Evolutionary conservation across 2,113 vertebrate genomes (phyloP).

Genomic region (Hemicordylus capensis): DNA sequence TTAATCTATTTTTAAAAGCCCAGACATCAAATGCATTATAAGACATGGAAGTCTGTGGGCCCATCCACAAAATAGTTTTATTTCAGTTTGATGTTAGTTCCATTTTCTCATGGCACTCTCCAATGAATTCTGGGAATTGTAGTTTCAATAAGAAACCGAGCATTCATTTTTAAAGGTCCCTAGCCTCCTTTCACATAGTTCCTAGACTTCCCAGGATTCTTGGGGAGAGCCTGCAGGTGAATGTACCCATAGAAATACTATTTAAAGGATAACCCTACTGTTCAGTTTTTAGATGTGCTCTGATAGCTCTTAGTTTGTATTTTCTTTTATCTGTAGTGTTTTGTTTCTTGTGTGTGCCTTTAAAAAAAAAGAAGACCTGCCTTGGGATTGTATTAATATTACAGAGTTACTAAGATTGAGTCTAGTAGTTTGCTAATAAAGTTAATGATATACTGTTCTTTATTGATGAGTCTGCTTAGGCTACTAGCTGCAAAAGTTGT

Average conservation of each 20-base stretch:
- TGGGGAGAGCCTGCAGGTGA: background rate
- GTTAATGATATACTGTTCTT: conserved; percentile 18
- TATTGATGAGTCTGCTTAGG: conserved; percentile 1
- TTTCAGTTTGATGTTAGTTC: background rate
- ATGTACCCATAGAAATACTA: conserved; percentile 7
- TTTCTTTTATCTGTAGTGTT: conserved; percentile 46
- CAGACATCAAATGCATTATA: conserved; percentile 14
- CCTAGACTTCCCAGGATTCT: background rate
- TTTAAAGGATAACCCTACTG: conserved; percentile 10
- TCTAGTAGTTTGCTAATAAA: conserved; percentile 25
- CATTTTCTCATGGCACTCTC: background rate
- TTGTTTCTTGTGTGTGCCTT: conserved; percentile 27
- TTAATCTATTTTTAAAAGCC: conserved; percentile 32
- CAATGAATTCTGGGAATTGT: background rate
- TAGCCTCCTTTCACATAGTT: background rate
- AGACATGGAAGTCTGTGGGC: background rate
- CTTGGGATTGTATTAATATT: background rate
- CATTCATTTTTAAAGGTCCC: background rate
- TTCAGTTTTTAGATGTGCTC: conserved; percentile 37
- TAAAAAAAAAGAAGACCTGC: conserved; percentile 9
- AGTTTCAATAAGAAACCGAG: background rate
- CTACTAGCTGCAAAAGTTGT: conserved; percentile 7
- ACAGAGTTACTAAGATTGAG: conserved; percentile 5
- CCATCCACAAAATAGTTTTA: background rate
- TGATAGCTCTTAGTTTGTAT: conserved; percentile 50